Evolutionary conservation across 37 sponge, comb jelly and placozoan species (phyloP).

Genomic region (Mnemiopsis leidyi): DNA sequence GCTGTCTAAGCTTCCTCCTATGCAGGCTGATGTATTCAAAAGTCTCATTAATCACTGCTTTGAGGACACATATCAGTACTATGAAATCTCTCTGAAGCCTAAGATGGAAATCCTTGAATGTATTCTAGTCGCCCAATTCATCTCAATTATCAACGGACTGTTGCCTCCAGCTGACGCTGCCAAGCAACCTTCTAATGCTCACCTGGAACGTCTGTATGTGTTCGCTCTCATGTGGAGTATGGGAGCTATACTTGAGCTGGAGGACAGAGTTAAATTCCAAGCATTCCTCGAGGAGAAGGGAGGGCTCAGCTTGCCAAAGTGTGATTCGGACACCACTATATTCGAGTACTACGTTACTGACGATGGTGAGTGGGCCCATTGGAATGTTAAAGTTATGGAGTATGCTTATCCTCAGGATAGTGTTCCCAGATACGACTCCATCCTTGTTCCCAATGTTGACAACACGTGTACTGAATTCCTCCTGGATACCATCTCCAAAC

Average conservation of each 20-base stretch:
- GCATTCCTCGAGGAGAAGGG: conserved; percentile 81
- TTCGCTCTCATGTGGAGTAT: conserved; percentile 98
- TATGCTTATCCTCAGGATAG: conserved; percentile 89
- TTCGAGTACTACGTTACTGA: conserved; percentile 88
- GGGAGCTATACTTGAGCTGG: conserved; percentile 91
- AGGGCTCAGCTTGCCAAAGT: conserved; percentile 74
- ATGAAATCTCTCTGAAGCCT: conserved; percentile 70
- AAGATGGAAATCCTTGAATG: conserved; percentile 95
- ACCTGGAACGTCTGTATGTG: conserved; percentile 87
- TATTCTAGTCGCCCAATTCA: conserved; percentile 85
- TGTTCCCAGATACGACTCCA: conserved; percentile 83
- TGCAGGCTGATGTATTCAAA: conserved; percentile 74
- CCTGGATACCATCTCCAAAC: conserved; percentile 90
- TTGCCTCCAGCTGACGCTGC: conserved; percentile 80
- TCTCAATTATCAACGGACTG: conserved; percentile 84
- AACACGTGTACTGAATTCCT: conserved; percentile 97
- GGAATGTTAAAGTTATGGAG: conserved; percentile 84
- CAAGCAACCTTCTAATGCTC: conserved; percentile 66
- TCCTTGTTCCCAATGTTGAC: conserved; percentile 97
- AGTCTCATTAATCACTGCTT: conserved; percentile 82
- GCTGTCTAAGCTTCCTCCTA: conserved; percentile 57
- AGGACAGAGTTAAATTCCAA: conserved; percentile 91
- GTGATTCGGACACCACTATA: conserved; percentile 83
- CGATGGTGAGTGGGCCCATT: conserved; percentile 88
- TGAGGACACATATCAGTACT: conserved; percentile 74